Evolutionary conservation across 2,797 vertebrate species (phyloP), one percentile per base, ranked within the genome.

Genomic region (Meriones psammophilus): DNA sequence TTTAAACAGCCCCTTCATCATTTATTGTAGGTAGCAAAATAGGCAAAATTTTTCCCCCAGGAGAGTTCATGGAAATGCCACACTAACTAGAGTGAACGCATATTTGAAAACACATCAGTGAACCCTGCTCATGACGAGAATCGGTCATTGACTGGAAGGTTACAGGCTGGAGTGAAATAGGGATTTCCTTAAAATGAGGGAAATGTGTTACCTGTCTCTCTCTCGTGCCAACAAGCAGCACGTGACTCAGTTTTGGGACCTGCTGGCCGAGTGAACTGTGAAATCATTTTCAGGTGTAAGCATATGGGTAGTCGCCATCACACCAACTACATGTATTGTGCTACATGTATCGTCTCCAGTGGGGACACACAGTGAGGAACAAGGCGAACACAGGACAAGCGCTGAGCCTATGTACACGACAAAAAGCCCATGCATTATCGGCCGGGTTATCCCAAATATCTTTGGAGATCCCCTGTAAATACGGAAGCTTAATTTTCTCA

Each of bases 341-440:
- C n/a, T 86, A 39, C 54, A 22, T 71, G 20, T 54, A 36, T 86
- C 30, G 24, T 88, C 71, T 96, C 92, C 30, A 97, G 97, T 91
- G 91, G 97, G 97, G 97, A 97, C 71, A 85, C 78, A 96, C 18
- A n/a, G 91, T 85, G 73, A 94, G 77, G 97, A 86, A 28, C 91
- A 94, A 81, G 58, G 30, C 20, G 22, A 79, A 66, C 12, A 50
- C 60, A 12, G 30, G 74, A 36, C 88, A 50, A 2, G 98, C 97
- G 97, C 95, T 0, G 85, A 96, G 80, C 71, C 85, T 81, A 56
- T 2, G 74, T 17, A 76, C 39, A 33, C 5, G 73, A 76, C 87
- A 54, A 2, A 50, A 98, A 98, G 97, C 94, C 76, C 98, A 97
- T 97, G 98, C 96, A 94, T 84, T 88, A 94, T 92, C 89, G 60